Base-by-base conservation (phyloP, 1,140 invertebrate genomes). In the Lutraria rhynchaena region DNA sequence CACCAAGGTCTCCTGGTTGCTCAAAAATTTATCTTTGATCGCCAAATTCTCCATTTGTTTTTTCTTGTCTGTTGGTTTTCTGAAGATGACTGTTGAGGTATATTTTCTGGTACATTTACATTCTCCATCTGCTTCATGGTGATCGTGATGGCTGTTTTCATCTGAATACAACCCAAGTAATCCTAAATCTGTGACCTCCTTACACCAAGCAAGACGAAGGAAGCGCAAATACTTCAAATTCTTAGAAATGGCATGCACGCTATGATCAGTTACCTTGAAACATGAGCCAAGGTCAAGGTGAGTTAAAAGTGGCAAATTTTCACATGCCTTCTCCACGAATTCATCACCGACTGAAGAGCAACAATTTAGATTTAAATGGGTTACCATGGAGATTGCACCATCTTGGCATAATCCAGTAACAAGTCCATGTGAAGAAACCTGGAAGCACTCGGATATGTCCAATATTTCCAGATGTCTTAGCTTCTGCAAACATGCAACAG, bases 361-460 rank as follows among this genome's bases (percentile, higher is more conserved):
- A 93, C 94, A 86, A 27, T 94, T 94, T 60, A 95, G 91, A 87
- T 95, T 94, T 0, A 96, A 91, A 85, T 94, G 93, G 81, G 93
- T 85, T 13, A 95, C 91, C 93, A 88, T 61, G 44, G 57, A 31
- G 91, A 2, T 94, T 94, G 83, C 95, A 90, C 65, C 91, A 89
- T 82, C 94, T 31, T 76, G 67, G 83, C 89, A 90, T 5, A 93
- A 49, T 7, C 88, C 91, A 19, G 73, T 91, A 74, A 93, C 92
- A 19, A 96, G 91, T 19, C 94, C 95, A 31, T 92, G 90, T 65
- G 93, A 93, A 29, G 94, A 94, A n/a, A 96, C 91, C 67, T 94
- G 90, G 88, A 95, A 94, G 87, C 95, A 95, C 82, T 94, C 94
- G 0, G 95, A 95, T 19, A 96, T 93, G 87, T 96, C 94, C 27